Evolutionary conservation across 2,113 vertebrate genomes (phyloP), one percentile per base, ranked within the genome.

Genomic region (Alouatta palliata): DNA sequence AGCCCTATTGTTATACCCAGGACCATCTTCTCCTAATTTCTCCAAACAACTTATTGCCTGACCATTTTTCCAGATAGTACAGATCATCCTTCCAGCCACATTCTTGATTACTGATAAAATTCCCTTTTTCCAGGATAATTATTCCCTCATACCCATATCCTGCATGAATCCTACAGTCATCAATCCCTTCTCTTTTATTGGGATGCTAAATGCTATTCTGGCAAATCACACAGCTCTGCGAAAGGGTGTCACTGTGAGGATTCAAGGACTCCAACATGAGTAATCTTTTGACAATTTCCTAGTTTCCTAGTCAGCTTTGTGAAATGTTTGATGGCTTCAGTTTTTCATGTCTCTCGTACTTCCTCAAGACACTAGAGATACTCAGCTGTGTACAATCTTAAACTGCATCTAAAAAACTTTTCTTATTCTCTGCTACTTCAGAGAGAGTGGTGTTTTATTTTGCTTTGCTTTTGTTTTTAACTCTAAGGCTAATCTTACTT

Each of bases 81-180:
- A 84, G 17, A 35, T 25, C 14, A 79, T 49, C 40, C 81, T 91
- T 75, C 19, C 4, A 84, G 35, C 37, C 30, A 85, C 13, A 90
- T 40, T 87, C 30, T 77, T 76, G 10, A 58, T 87, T 81, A 80
- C 45, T 56, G 43, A 79, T 43, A 81, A 81, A 94, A 91, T 64
- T 76, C 8, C 6, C 19, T 54, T 84, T 68, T 35, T 35, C 52
- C 4, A 84, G 21, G 17, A 75, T 76, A 71, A 25, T 84, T 12
- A 37, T 8, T 61, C 3, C 27, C 37, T 35, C 35, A 43, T 4
- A 56, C 1, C 3, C 6, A 8, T 66, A 47, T 77, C 3, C 3
- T 54, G 2, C 12, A 1, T 52, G 40, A 58, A 54, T 47, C 5
- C 37, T 14, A 35, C 3, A 64, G 35, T 71, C 61, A 64, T 40